Conservation (phyloP, 2,888 invertebrate species). For the Camptogramma bilineatum region DNA sequence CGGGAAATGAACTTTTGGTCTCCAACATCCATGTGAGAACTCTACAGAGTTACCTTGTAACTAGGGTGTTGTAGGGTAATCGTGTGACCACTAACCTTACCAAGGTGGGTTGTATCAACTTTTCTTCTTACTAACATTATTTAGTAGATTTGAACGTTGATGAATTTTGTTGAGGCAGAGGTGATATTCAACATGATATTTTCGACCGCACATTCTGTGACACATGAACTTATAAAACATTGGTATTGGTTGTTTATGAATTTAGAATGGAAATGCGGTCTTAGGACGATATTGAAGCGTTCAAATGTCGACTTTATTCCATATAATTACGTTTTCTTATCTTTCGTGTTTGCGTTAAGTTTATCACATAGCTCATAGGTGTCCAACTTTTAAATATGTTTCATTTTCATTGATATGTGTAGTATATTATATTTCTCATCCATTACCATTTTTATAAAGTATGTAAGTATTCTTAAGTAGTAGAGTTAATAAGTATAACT, state of each 20-base stretch:
- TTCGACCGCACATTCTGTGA: neutral
- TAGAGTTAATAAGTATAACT: slow-evolving; percentile 5
- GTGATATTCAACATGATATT: slow-evolving; percentile 18
- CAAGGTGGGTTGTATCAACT: slow-evolving; percentile 27
- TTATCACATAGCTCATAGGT: slow-evolving; percentile 20
- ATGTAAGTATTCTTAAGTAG: neutral
- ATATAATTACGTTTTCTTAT: slow-evolving; percentile 14
- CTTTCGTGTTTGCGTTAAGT: slow-evolving; percentile 28
- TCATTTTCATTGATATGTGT: slow-evolving; percentile 6
- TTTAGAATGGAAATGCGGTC: slow-evolving; percentile 22
- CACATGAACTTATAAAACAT: neutral
- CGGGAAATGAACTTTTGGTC: slow-evolving; percentile 95
- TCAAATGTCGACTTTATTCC: slow-evolving; percentile 18
- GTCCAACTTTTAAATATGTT: slow-evolving; percentile 1
- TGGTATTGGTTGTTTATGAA: slow-evolving; percentile 4
- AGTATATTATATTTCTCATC: slow-evolving; percentile 9
- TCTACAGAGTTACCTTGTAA: slow-evolving; percentile 34
- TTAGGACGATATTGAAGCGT: slow-evolving; percentile 7
- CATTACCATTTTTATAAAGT: neutral
- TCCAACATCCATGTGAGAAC: slow-evolving; percentile 91
- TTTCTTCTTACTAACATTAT: slow-evolving; percentile 32
- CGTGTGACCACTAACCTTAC: neutral
- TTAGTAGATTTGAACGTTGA: slow-evolving; percentile 18
- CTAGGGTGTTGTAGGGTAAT: slow-evolving; percentile 34
- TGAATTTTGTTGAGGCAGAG: slow-evolving; percentile 11